These are phyloP conservation scores for Redunca redunca DNA, from an alignment of 2,113 vertebrate genomes.

Conservation along the genomic window DNA sequence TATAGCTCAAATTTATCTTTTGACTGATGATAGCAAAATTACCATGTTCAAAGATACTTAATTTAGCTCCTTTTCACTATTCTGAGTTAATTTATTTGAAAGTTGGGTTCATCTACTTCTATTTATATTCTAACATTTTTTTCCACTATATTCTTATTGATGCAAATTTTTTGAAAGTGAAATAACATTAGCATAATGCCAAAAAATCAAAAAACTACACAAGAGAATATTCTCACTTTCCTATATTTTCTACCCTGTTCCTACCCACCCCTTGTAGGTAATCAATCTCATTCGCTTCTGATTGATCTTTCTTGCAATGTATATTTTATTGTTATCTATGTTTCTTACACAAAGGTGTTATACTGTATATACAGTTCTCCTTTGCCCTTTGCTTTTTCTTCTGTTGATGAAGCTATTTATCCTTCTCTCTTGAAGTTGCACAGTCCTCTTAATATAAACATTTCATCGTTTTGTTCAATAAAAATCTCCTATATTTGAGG, in stretches of 20 bases:
- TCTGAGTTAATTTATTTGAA: background rate
- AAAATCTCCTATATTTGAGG: background rate
- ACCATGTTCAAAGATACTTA: background rate
- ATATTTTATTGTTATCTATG: background rate
- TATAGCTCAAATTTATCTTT: background rate
- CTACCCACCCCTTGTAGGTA: background rate
- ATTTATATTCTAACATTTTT: background rate
- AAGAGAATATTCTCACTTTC: background rate
- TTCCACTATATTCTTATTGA: background rate
- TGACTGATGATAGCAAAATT: background rate
- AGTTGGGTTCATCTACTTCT: background rate
- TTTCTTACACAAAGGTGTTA: background rate
- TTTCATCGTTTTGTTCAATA: background rate
- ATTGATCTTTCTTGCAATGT: background rate
- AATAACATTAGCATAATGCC: background rate
- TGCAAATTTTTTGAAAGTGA: background rate
- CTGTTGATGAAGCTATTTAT: background rate
- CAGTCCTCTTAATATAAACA: background rate
- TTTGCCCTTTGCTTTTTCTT: background rate
- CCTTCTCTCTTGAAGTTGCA: background rate
- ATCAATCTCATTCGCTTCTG: background rate
- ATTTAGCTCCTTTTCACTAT: background rate
- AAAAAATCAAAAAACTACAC: background rate
- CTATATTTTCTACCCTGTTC: background rate
- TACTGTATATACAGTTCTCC: background rate